phyloP scores from a whole-genome alignment of 2,113 vertebrate genomes.

The Scalopus aquaticus region DNA sequence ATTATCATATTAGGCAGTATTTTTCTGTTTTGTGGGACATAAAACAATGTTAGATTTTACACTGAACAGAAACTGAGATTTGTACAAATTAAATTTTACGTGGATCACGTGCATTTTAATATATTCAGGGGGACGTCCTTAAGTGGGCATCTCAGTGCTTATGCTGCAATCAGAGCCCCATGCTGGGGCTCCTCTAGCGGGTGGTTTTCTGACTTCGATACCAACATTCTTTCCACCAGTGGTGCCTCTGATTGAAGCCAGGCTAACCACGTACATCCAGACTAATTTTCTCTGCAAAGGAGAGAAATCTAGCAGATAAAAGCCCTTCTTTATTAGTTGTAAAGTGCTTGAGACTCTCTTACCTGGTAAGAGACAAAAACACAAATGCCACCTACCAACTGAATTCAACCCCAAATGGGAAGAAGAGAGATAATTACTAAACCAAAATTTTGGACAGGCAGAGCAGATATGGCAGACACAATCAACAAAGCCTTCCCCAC shows the following conservation, averaged over 20 bases:
- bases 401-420: not conserved
- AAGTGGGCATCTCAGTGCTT: not conserved
- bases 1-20: not conserved
- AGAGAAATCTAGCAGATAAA: conserved; percentile 4
- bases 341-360: conserved; percentile 22
- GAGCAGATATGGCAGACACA: not conserved
- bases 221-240: accelerated
- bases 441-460: not conserved
- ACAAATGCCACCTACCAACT: not conserved
- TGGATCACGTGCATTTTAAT: not conserved
- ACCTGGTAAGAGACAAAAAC: not conserved
- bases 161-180: no score
- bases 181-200: accelerated
- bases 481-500: not conserved
- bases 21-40: not conserved
- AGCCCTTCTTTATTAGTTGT: conserved; percentile 11
- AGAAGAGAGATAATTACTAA: not conserved
- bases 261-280: not conserved
- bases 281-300: not conserved
- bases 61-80: not conserved
- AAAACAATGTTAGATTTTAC: not conserved
- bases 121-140: accelerated
- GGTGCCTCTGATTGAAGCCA: not conserved
- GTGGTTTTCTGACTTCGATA: not conserved
- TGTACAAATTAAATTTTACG: not conserved